Evolutionary conservation across 2,113 vertebrate species (phyloP), one percentile per base, ranked within the genome.

Genomic region (Electrona antarctica): DNA sequence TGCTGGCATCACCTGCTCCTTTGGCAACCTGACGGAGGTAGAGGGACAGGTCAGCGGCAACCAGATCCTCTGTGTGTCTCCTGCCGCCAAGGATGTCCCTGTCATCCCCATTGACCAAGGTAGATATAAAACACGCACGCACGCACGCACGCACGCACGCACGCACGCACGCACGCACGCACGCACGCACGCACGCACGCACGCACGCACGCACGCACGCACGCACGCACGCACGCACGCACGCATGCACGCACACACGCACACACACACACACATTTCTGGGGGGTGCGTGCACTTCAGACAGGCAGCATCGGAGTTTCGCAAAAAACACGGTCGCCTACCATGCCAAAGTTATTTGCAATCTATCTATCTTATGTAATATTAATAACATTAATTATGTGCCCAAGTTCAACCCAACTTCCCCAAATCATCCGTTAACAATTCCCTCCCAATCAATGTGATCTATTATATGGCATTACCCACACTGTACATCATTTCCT

Each of bases 1-100:
- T 0, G 92, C 90, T 0, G 98, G 98, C 0, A 95, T 98, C 74
- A 92, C 92, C 71, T 99, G 98, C 84, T 94, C 96, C 64, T 98
- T 99, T 0, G 97, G 97, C n/a, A 98, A 98, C 92, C 91, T 99
- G 84, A 97, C 94, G 0, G 96, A 98, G 88, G 95, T 97, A 60
- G 95, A 98, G 61, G 98, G 97, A 1, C 90, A 94, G 65, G 96
- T 98, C n/a, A 91, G 90, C 0, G 96, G 95, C 71, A 97, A 95
- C 88, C 93, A 92, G 69, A 96, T 99, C 15, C 90, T 96, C 7
- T 99, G 98, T 33, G 79, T 95, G 69, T 98, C 97, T 0, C 98
- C 97, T 0, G 89, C 95, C 11, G 94, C 96, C 1, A 98, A 93
- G 66, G 96, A 98, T 0, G 95, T 99, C 57, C 97, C 97, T 1